These are phyloP conservation scores for Agrochola circellaris DNA, from an alignment of 2,888 invertebrate genomes.

Conservation along the genomic window DNA sequence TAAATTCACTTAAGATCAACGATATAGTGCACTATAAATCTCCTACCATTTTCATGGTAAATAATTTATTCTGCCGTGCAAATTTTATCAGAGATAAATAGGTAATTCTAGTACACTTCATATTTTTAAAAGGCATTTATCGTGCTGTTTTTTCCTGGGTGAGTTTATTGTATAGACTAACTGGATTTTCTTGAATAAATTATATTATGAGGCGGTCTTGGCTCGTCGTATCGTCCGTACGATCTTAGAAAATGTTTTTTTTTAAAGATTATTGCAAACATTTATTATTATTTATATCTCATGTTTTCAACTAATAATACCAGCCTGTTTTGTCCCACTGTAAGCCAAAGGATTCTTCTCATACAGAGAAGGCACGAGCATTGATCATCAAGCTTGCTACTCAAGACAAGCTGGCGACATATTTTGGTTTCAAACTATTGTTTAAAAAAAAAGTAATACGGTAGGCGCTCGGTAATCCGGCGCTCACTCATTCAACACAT, in stretches of 20 bases:
- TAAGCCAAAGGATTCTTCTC: no score
- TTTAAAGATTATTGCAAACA: no score
- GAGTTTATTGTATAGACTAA: not conserved
- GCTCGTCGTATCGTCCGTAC: not conserved
- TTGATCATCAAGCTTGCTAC: no score
- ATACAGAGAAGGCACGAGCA: no score
- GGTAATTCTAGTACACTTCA: constrained; percentile 2
- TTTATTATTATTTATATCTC: no score
- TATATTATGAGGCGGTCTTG: not conserved
- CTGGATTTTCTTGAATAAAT: constrained; percentile 18
- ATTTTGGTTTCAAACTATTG: no score
- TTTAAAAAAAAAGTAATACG: no score
- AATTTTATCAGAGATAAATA: constrained; percentile 24
- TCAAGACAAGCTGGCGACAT: no score
- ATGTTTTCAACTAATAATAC: no score
- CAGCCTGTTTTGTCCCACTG: no score
- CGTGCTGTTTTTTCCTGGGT: not conserved
- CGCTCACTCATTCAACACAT: no score
- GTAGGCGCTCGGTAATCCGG: no score
- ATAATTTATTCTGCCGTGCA: constrained; percentile 31
- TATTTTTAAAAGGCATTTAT: constrained; percentile 26
- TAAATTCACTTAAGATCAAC: constrained; percentile 22
- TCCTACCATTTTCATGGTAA: constrained; percentile 6
- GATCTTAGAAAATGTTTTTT: not conserved
- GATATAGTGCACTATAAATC: constrained; percentile 19